Conservation (phyloP, 2,888 invertebrate species). For the Incurvaria masculella region DNA sequence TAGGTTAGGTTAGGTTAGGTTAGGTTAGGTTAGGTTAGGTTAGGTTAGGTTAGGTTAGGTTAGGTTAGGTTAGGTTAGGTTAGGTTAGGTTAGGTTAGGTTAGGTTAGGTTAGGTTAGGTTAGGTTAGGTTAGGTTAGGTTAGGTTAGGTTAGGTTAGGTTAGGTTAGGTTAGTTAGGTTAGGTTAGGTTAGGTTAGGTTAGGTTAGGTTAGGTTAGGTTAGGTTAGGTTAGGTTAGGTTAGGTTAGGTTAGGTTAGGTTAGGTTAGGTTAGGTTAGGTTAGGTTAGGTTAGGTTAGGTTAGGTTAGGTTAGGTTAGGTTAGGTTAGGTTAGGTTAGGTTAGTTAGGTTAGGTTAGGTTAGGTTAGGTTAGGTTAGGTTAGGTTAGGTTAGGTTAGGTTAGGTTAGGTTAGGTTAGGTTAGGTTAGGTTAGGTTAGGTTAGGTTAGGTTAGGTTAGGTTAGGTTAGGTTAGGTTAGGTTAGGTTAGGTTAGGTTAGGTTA, state of each 20-base stretch:
- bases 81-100: slow-evolving; percentile 12
- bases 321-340: slow-evolving; percentile 14
- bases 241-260: slow-evolving; percentile 12
- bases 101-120: slow-evolving; percentile 12
- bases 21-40: slow-evolving; percentile 12
- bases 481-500: slow-evolving; percentile 5
- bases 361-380: slow-evolving; percentile 5
- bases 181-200: slow-evolving; percentile 13
- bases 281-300: slow-evolving; percentile 14
- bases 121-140: slow-evolving; percentile 12
- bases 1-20: slow-evolving; percentile 11
- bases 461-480: slow-evolving; percentile 5
- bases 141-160: slow-evolving; percentile 9
- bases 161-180: slow-evolving; percentile 10
- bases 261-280: slow-evolving; percentile 13
- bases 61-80: slow-evolving; percentile 12
- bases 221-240: slow-evolving; percentile 13
- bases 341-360: slow-evolving; percentile 12
- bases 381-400: slow-evolving; percentile 5
- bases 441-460: slow-evolving; percentile 5
- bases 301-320: slow-evolving; percentile 14
- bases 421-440: slow-evolving; percentile 5
- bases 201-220: slow-evolving; percentile 13
- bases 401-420: slow-evolving; percentile 5
- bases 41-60: slow-evolving; percentile 12